Evolutionary conservation across 2,888 invertebrate species (phyloP).

Genomic region (Eulithis testata): DNA sequence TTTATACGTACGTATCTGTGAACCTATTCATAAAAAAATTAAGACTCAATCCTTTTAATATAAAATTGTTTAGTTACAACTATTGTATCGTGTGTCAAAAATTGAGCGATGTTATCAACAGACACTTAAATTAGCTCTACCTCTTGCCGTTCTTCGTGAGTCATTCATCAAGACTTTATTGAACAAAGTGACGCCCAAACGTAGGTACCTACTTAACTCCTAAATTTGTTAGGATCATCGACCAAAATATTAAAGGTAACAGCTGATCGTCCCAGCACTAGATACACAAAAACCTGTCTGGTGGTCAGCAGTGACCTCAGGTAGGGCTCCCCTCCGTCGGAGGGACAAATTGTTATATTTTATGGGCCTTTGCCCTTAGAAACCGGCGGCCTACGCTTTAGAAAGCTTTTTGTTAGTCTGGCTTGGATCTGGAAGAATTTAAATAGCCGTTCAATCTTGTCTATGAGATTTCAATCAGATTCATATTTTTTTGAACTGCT

Average conservation of each 20-base stretch:
- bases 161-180: neutral
- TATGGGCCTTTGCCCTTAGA: slow-evolving; percentile 42
- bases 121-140: neutral
- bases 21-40: too few relatives aligned
- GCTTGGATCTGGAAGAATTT: slow-evolving; percentile 17
- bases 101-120: neutral
- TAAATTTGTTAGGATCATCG: slow-evolving; percentile 6
- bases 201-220: too few relatives aligned
- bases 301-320: slow-evolving; percentile 70
- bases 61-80: neutral
- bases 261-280: slow-evolving; percentile 59
- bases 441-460: neutral
- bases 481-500: neutral
- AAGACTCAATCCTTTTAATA: too few relatives aligned
- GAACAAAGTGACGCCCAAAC: neutral
- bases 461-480: neutral
- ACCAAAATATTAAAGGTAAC: slow-evolving; percentile 40
- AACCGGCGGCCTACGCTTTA: slow-evolving; percentile 17
- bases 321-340: slow-evolving; percentile 51
- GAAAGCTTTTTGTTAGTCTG: slow-evolving; percentile 36
- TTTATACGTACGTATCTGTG: too few relatives aligned
- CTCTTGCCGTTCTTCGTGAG: neutral
- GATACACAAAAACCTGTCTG: slow-evolving; percentile 72
- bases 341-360: slow-evolving; percentile 56
- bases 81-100: neutral